Base-by-base conservation (phyloP, 1,140 invertebrate species). In the Leptoteleia sp. region DNA sequence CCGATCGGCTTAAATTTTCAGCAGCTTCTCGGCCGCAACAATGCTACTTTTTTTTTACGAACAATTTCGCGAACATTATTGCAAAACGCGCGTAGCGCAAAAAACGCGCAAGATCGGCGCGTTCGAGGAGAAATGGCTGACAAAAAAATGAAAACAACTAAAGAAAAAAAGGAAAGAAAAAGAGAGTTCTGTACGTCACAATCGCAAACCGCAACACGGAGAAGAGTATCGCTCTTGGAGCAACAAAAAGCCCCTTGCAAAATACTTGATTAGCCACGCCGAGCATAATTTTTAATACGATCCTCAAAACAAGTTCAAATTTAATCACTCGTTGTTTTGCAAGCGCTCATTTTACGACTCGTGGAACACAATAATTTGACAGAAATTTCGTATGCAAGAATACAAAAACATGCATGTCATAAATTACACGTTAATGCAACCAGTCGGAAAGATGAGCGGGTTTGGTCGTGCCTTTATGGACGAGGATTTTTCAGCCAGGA, bases 351-450 rank as follows among this genome's bases (percentile, higher is more conserved):
- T 76, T 67, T 61, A 76, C 54, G 71, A 67, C 71, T 61, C 54
- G 54, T 12, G 43, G 61, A 76, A 67, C 43, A 59, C 52, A 75
- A 75, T 65, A 75, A 75, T 75, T 65, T 52, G 59, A 48, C 61
- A 45, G 37, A 65, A 50, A 65, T 59, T 59, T 37, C 33, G 61
- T 38, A 67, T 59, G 71, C 59, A 59, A 29, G 31, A 13, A 40
- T 42, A 43, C 33, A 59, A 57, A 70, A 65, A 62, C 35, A 50
- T 52, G 59, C 33, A 6, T 40, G 43, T 52, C 22, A 27, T 19
- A 75, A 75, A 75, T 75, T 75, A 59, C 45, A 59, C 19, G 61
- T 33, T 75, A 75, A 75, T 67, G 52, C 54, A 67, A 45, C 16
- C 43, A 29, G 27, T 33, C 15, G 27, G 15, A 48, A 42, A 55